Conservation (phyloP, 2,797 vertebrate species). For the Ceyx erithaca region DNA sequence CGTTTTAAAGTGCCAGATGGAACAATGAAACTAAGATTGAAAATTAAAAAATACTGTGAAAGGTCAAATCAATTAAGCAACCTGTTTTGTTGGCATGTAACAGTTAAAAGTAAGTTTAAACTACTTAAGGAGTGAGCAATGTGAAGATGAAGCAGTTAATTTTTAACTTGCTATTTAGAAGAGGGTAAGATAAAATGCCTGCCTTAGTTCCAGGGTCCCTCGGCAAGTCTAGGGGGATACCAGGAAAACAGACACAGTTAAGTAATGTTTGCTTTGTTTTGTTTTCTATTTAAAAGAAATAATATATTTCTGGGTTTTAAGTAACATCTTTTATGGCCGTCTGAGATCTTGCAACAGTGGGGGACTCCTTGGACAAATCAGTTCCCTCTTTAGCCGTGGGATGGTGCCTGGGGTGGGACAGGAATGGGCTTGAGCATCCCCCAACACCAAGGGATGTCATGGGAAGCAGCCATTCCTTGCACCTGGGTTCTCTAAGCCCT, state of each 20-base stretch:
- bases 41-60: slow-evolving; percentile 98
- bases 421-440: neutral
- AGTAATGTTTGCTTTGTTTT: slow-evolving; percentile 39
- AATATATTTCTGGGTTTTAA: neutral
- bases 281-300: slow-evolving; percentile 50
- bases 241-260: neutral
- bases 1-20: slow-evolving; percentile 99
- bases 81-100: slow-evolving; percentile 96
- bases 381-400: neutral
- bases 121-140: slow-evolving; percentile 83
- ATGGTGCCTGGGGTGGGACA: neutral
- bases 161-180: slow-evolving; percentile 67
- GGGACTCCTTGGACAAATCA: neutral
- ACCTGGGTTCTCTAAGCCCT: neutral
- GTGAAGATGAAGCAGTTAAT: slow-evolving; percentile 74
- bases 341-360: neutral
- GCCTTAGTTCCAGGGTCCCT: slow-evolving; percentile 8
- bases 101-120: slow-evolving; percentile 96
- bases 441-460: neutral
- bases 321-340: neutral
- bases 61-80: slow-evolving; percentile 99
- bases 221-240: neutral
- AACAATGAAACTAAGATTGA: slow-evolving; percentile 99
- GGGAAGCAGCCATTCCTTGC: neutral
- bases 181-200: slow-evolving; percentile 58